These are phyloP conservation scores for Aviceda subcristata DNA, from an alignment of 2,113 vertebrate species.

Conservation along the genomic window DNA sequence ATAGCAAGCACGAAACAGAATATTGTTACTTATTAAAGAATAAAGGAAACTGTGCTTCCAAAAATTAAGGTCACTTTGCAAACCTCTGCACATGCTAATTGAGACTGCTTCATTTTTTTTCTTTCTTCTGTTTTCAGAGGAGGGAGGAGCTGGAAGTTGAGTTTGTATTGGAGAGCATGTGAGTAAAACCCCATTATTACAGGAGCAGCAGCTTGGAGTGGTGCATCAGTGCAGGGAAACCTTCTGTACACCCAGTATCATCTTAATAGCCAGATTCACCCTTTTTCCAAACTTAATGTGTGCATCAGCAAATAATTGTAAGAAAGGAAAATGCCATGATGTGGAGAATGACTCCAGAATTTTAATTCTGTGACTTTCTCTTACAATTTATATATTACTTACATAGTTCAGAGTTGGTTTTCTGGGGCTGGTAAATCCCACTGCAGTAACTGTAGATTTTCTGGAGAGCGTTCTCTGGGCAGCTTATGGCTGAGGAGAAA, in stretches of 20 bases:
- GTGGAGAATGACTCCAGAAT: neutral
- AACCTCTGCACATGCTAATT: neutral
- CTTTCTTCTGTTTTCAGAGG: conserved; percentile 17
- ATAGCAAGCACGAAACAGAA: neutral
- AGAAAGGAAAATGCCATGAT: neutral
- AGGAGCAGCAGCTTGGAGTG: neutral
- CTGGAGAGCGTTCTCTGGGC: neutral
- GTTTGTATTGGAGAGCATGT: conserved; percentile 51
- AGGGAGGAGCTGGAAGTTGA: conserved; percentile 56
- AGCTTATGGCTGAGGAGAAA: neutral
- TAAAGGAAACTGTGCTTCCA: neutral
- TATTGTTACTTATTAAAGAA: neutral
- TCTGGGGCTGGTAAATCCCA: neutral
- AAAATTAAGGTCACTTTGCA: neutral
- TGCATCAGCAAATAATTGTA: neutral
- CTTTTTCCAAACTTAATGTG: neutral
- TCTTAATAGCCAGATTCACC: neutral
- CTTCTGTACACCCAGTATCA: neutral
- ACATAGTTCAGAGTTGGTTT: neutral
- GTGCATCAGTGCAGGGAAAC: neutral
- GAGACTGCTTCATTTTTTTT: neutral
- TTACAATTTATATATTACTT: neutral
- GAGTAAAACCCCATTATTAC: neutral
- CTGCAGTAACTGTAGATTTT: neutral
- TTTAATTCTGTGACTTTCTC: neutral